These are phyloP conservation scores for Corvus cornix DNA, from an alignment of 2,113 vertebrate species.

Conservation along the genomic window DNA sequence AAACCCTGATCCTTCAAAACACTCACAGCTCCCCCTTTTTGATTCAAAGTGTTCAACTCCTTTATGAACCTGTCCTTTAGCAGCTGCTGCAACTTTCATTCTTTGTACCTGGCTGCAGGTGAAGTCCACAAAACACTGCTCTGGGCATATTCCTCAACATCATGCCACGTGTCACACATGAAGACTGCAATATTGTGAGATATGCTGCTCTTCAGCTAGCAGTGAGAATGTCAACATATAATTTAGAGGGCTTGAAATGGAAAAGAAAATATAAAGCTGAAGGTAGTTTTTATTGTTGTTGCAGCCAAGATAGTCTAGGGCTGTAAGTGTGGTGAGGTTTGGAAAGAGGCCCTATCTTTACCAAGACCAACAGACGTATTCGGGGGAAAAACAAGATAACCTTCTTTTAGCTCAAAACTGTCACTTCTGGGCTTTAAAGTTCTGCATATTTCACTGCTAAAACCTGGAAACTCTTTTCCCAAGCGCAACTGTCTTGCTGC, in stretches of 20 bases:
- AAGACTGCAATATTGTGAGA: neutral
- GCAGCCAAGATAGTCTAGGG: neutral
- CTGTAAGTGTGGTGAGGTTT: neutral
- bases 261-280: neutral
- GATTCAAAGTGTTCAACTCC: neutral
- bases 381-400: neutral
- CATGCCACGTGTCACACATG: neutral
- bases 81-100: neutral
- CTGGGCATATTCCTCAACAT: neutral
- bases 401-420: neutral
- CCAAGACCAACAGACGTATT: neutral
- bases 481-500: neutral
- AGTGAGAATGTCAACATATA: neutral
- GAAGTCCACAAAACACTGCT: neutral
- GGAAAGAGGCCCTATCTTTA: neutral
- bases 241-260: neutral
- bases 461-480: neutral
- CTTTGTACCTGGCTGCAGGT: neutral
- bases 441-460: neutral
- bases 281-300: neutral
- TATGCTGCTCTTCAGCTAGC: neutral
- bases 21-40: neutral
- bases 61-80: neutral
- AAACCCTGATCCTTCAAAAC: neutral
- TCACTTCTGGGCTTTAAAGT: neutral